A percentile compares a stretch with the other conserved stretches of the same genome.
phyloP scores from a whole-genome alignment of 2,797 vertebrate species.

The Urocyon cinereoargenteus region DNA sequence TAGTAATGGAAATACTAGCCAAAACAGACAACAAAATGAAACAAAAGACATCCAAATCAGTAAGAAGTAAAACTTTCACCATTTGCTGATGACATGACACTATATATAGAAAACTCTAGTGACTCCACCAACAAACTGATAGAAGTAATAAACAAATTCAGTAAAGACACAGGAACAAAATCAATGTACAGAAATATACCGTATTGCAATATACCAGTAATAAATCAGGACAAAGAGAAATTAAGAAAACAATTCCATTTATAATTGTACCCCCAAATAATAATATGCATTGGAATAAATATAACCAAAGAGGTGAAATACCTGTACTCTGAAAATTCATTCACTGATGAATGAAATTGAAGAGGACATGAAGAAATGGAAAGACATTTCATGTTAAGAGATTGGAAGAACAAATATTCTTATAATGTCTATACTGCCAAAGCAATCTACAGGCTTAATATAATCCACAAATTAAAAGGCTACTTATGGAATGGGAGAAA shows the following conservation, averaged over 20 bases:
- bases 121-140: background rate
- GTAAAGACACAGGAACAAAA: background rate
- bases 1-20: background rate
- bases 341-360: too few relatives aligned
- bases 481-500: too few relatives aligned
- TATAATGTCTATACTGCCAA: too few relatives aligned
- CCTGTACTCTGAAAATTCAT: too few relatives aligned
- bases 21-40: background rate
- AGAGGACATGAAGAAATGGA: too few relatives aligned
- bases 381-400: too few relatives aligned
- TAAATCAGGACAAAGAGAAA: background rate
- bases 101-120: background rate
- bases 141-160: background rate
- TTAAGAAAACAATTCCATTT: background rate
- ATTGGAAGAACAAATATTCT: too few relatives aligned
- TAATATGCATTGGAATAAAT: too few relatives aligned
- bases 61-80: background rate
- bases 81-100: background rate
- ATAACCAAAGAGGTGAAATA: too few relatives aligned
- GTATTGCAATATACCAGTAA: background rate
- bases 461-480: too few relatives aligned
- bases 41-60: background rate
- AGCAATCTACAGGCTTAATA: too few relatives aligned
- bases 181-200: background rate
- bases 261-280: too few relatives aligned